These are phyloP conservation scores for Chelon labrosus DNA, from an alignment of 2,797 vertebrate species.

Conservation along the genomic window DNA sequence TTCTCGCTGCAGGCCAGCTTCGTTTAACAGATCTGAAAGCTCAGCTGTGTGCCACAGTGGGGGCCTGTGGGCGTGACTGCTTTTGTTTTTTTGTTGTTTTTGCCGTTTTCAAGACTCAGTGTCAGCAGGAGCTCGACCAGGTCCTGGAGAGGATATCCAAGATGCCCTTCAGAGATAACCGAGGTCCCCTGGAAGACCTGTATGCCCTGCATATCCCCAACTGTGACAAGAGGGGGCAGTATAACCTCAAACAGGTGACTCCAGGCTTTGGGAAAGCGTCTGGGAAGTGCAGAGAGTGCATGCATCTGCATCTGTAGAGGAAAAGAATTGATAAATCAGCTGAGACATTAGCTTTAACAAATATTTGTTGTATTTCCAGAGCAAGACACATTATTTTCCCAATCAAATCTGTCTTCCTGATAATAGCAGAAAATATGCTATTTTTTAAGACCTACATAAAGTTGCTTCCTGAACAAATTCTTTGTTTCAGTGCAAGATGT, in stretches of 20 bases:
- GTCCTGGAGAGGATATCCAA: conserved; percentile 96
- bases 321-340: neutral
- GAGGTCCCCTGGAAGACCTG: conserved; percentile 95
- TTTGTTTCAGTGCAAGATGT: conserved; percentile 95
- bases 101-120: conserved; percentile 88
- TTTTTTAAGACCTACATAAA: no score
- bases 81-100: conserved; percentile 43
- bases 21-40: conserved; percentile 7
- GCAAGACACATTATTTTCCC: neutral
- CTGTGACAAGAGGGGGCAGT: conserved; percentile 96
- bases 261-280: neutral
- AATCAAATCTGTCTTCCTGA: neutral
- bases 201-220: conserved; percentile 98
- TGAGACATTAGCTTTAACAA: neutral
- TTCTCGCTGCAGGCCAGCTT: neutral
- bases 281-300: neutral
- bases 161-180: conserved; percentile 95
- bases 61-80: neutral
- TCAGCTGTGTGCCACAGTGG: neutral
- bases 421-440: neutral
- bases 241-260: conserved; percentile 96
- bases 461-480: neutral
- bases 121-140: conserved; percentile 97
- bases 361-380: neutral
- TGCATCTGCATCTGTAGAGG: conserved; percentile 7